Evolutionary conservation across 2,113 vertebrate species (phyloP), one percentile per base, ranked within the genome.

Genomic region (Cochlearius cochlearius): DNA sequence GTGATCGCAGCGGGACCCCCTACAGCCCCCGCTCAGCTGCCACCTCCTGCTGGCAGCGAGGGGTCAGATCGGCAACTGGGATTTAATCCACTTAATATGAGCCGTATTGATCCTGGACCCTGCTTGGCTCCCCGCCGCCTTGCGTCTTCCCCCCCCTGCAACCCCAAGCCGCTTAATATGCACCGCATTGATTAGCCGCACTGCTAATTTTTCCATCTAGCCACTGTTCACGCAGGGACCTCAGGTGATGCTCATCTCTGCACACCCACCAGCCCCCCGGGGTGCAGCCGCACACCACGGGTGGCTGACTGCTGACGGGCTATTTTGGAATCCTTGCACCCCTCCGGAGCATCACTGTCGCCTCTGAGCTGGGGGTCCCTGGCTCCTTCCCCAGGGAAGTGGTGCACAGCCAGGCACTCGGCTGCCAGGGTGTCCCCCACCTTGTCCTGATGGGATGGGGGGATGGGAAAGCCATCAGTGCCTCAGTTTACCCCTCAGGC

Each of bases 171-270:
- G 7, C 88, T 95, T 92, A 90, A 96, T 93, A 96, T 88, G 86
- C 78, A 88, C 75, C 30, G 3, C 92, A 96, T 94, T 94, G 96
- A 97, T 95, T 83, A 92, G 88, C 53, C 7, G 3, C 52, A 49
- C 85, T 62, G 93, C 93, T 97, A 97, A 96, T 97, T 96, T 83
- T 94, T 94, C 90, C 78, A 97, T 88, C 85, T 53, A 67, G 85
- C 67, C 8, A 2, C 78, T 38, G 78, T 68, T 93, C 95, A 96
- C 67, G 81, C 45, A 86, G 86, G 45, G 9, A 9, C 3, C 50
- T 41, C 79, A 66, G 72, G 86, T 21, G 29, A 91, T 53, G 58
- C 43, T 85, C 21, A 3, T 72, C 20, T 43, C 79, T 25, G 10
- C 4, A 29, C 30, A 47, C 29, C 19, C 14, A 11, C 43, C 12